Evolutionary conservation across 2,888 invertebrate species (phyloP), one percentile per base, ranked within the genome.

Genomic region (Zaprionus bogoriensis): DNA sequence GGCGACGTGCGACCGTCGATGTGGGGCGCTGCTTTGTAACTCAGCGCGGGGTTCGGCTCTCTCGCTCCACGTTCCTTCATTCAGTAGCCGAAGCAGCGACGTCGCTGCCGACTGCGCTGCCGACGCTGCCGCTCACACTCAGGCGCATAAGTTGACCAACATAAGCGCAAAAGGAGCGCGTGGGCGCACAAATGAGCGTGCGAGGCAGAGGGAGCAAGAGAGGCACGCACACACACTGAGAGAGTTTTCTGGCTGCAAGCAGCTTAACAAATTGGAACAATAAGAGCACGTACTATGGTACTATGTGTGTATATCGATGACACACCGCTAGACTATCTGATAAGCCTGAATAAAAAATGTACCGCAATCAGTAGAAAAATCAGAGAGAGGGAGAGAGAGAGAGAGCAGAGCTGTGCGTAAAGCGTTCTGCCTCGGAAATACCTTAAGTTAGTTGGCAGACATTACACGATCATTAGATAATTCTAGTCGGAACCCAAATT

Each of bases 21-120:
- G 81, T 80, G 84, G 67, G 77, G 75, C 63, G 77, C 61, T 75
- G 75, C 75, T 83, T 57, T 80, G 77, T 77, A 70, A 83, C 80
- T 80, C 77, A 80, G 30, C 55, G 52, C 54, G 54, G 65, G 65
- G 57, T 59, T 69, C 60, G 54, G 44, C 63, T 25, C 58, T 51
- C 77, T 55, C 46, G 46, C 36, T 52, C 42, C 46, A 54, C 42
- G 41, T 27, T 46, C 30, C 53, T 32, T 45, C 19, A 51, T 28
- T 60, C 47, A 23, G 42, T 4, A 22, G 17, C 47, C 6, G 38
- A 9, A 44, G 17, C 45, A 20, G 19, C 27, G 39, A 14, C 25
- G 48, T 23, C 53, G 42, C 41, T 36, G 32, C 9, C 32, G 32
- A 36, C n/a, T n/a, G n/a, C n/a, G n/a, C n/a, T n/a, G n/a, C n/a